phyloP scores from a whole-genome alignment of 2,888 invertebrate genomes.

The Drosophila rellima region DNA sequence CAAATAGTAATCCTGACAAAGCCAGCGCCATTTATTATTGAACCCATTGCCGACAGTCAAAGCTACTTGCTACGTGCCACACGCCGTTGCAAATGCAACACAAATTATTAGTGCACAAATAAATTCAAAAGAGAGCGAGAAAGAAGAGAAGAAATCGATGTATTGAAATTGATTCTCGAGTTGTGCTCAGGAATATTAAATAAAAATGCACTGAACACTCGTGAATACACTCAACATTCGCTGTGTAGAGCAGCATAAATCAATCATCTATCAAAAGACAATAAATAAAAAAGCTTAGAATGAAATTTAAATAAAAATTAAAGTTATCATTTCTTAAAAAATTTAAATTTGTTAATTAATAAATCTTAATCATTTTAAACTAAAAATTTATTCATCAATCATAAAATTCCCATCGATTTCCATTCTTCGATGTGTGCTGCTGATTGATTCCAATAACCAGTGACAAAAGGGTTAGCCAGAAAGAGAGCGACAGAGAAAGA shows the following conservation, averaged over 20 bases:
- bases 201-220: slow-evolving; percentile 30
- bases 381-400: too few relatives aligned
- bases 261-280: background rate
- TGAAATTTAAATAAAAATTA: too few relatives aligned
- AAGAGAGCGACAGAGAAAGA: background rate
- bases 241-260: background rate
- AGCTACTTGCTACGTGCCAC: slow-evolving; percentile 61
- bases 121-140: slow-evolving; percentile 2
- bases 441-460: background rate
- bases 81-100: slow-evolving; percentile 43
- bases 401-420: background rate
- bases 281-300: too few relatives aligned
- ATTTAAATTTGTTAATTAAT: too few relatives aligned
- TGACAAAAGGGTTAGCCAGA: background rate
- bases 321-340: too few relatives aligned
- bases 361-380: too few relatives aligned
- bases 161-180: slow-evolving; percentile 76
- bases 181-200: slow-evolving; percentile 72
- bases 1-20: slow-evolving; percentile 84
- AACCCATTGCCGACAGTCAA: slow-evolving; percentile 36
- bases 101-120: slow-evolving; percentile 30
- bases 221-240: background rate
- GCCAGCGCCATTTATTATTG: slow-evolving; percentile 84
- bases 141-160: slow-evolving; percentile 35
- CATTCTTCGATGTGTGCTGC: background rate